These are phyloP conservation scores for Amia ocellicauda DNA, from an alignment of 2,113 vertebrate species.

Conservation along the genomic window DNA sequence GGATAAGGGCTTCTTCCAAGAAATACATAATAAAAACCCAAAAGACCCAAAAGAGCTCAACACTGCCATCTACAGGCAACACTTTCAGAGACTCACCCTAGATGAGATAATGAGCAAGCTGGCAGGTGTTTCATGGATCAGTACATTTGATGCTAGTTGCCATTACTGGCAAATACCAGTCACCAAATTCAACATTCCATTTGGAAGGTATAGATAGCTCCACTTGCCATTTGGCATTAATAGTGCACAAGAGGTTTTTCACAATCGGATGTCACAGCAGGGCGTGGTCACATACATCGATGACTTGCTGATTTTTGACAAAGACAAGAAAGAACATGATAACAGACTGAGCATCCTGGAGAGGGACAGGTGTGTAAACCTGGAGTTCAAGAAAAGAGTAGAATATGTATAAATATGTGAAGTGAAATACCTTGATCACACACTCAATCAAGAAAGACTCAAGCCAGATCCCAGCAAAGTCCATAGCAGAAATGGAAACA, in stretches of 20 bases:
- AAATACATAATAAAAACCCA: no score
- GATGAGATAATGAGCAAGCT: background rate
- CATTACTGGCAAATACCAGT: background rate
- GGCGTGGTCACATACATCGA: background rate
- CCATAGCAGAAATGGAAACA: background rate
- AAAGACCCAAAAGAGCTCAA: background rate
- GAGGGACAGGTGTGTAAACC: background rate
- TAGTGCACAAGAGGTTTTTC: background rate
- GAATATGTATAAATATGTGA: background rate
- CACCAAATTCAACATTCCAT: background rate
- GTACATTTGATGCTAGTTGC: background rate
- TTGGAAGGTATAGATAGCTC: slow-evolving; percentile 10
- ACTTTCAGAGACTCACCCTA: background rate
- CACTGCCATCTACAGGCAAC: background rate
- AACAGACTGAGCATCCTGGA: background rate
- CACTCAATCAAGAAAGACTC: background rate
- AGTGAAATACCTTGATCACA: background rate
- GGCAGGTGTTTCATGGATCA: background rate
- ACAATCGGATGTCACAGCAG: background rate
- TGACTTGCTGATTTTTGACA: background rate
- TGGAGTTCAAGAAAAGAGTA: background rate
- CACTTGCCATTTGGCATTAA: background rate
- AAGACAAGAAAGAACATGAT: background rate
- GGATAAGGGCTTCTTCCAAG: no score
- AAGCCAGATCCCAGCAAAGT: slow-evolving; percentile 2